Evolutionary conservation across 1,140 invertebrate genomes (phyloP).

Genomic region (Lepidurus couesii): DNA sequence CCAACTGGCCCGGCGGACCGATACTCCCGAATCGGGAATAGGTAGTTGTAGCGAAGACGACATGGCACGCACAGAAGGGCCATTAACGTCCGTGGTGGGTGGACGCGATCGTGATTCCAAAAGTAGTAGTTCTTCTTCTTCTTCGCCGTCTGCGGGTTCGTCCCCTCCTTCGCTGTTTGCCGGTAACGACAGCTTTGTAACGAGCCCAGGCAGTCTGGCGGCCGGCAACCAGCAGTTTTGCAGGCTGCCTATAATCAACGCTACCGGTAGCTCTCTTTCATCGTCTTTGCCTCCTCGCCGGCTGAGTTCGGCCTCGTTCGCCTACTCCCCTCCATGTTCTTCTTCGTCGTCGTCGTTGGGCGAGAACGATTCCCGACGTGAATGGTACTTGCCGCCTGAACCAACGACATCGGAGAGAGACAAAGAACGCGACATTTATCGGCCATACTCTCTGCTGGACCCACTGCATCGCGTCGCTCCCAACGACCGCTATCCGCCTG

Average conservation of each 20-base stretch:
- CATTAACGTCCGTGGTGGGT: neutral
- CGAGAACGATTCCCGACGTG: conserved; percentile 7
- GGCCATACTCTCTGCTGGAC: conserved; percentile 30
- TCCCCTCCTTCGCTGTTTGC: neutral
- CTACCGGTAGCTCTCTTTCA: neutral
- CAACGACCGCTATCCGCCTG: neutral
- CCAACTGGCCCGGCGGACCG: conserved; percentile 33
- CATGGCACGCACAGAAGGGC: conserved; percentile 7
- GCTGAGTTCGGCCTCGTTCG: neutral
- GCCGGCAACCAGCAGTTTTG: neutral
- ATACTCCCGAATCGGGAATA: conserved; percentile 35
- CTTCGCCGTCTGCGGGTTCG: neutral
- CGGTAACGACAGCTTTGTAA: conserved; percentile 5
- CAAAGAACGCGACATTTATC: conserved; percentile 32
- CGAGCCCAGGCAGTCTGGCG: neutral
- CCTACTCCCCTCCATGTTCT: neutral
- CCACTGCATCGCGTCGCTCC: conserved; percentile 16
- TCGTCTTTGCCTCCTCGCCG: neutral
- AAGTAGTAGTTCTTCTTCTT: neutral
- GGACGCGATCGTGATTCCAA: neutral
- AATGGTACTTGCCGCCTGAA: neutral
- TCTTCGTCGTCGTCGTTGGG: neutral
- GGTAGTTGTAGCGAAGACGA: conserved; percentile 36
- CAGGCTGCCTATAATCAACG: neutral
- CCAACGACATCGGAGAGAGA: neutral